Evolutionary conservation across 2,888 invertebrate species (phyloP).

Genomic region (Lycia hirtaria): DNA sequence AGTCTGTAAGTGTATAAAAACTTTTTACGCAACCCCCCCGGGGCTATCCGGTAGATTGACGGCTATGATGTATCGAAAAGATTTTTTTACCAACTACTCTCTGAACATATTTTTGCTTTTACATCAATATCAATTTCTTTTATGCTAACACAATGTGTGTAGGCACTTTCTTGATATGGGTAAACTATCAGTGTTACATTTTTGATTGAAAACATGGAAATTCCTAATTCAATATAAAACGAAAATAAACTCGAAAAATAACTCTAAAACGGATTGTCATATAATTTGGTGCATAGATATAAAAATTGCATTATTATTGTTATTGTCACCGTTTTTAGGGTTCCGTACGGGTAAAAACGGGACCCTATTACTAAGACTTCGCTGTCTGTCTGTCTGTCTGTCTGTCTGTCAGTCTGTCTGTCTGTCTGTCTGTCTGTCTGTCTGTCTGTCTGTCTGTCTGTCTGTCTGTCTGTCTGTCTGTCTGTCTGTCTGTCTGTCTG

Average conservation of each 20-base stretch:
- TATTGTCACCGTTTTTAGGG: no score
- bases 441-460: no score
- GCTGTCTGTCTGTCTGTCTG: no score
- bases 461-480: no score
- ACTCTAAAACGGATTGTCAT: no score
- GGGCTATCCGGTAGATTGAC: slow-evolving; percentile 72
- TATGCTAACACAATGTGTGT: slow-evolving; percentile 59
- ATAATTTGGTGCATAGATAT: no score
- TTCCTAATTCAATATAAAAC: not conserved
- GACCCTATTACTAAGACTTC: no score
- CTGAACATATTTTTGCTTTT: slow-evolving; percentile 84
- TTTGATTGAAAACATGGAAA: not conserved
- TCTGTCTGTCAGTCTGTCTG: no score
- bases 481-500: no score
- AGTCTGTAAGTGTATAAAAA: slow-evolving; percentile 55
- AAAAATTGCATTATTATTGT: no score
- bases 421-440: no score
- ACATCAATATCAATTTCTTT: slow-evolving; percentile 83
- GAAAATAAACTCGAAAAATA: not conserved
- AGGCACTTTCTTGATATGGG: slow-evolving; percentile 59
- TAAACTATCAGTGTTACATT: slow-evolving; percentile 33
- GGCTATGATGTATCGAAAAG: slow-evolving; percentile 82
- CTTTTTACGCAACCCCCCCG: slow-evolving; percentile 75
- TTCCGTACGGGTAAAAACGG: no score
- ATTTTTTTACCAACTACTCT: slow-evolving; percentile 74